Base-by-base conservation (phyloP, 2,113 vertebrate species). In the Malaclemys terrapin region DNA sequence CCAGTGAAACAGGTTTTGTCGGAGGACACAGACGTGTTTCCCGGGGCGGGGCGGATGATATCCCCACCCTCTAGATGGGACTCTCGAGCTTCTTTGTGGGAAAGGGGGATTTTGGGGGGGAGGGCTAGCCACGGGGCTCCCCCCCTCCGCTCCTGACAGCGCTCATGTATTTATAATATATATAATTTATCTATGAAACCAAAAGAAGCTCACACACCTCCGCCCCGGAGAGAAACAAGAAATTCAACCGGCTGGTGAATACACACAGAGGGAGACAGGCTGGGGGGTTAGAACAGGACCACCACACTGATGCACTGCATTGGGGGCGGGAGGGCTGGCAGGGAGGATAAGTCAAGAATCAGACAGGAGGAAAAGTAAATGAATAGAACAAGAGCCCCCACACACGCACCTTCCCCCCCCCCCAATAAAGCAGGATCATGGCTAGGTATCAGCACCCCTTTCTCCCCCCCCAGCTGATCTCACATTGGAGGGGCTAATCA, bases 1-100 rank as follows among this genome's bases (percentile, higher is more conserved):
- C 89, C 87, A 56, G 87, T 93, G 85, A 91, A 94, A 94, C 89
- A 94, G 87, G 85, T 94, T 79, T 93, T 87, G 84, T 87, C 56
- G 57, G 81, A 80, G 91, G 79, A 94, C 92, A 93, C 54, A 94
- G 89, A 87, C 57, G 56, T 90, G 85, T 84, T 56, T 91, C 87
- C 81, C 82, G 57, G 93, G 80, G 81, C 79, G 38, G 81, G 53
- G 52, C 2, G 17, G 52, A 19, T 50, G 84, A 57, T 84, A 53
- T 19, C 52, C 52, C 69, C 84, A 81, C 72, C 80, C 56, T 79
- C 87, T 89, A 65, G 57, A 89, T 27, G 52, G 82, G 85, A 54
- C 52, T 52, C 54, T 79, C 81, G 47, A 84, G 84, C 49, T 90
- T 86, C 79, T 87, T 69, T 54, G n/a, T 90, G 75, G 89, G 72